These are phyloP conservation scores for Camelus bactrianus DNA, from an alignment of 2,113 vertebrate genomes.

Conservation along the genomic window DNA sequence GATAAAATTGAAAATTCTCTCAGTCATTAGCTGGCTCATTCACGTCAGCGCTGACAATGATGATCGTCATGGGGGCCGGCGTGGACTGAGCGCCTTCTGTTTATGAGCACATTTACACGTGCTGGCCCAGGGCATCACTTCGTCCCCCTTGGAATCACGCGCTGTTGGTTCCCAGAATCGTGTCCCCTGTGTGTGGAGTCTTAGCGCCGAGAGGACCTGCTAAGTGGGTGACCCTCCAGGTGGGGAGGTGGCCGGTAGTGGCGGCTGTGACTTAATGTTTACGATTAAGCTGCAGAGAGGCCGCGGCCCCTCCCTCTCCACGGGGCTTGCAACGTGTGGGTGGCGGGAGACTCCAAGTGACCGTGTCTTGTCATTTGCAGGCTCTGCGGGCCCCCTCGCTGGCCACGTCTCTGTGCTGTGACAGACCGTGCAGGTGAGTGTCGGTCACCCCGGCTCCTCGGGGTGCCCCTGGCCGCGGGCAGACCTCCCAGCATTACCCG, in stretches of 20 bases:
- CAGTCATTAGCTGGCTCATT: background rate
- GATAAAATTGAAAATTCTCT: background rate
- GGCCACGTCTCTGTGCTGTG: constrained; percentile 73
- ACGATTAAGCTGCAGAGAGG: accelerated
- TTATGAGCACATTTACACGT: accelerated
- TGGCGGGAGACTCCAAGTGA: background rate
- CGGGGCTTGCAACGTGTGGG: background rate
- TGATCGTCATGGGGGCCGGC: accelerated
- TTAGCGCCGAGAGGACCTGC: background rate
- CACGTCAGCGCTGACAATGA: no score
- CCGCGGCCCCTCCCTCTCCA: background rate
- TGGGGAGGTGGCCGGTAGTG: accelerated
- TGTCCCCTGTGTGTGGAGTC: background rate
- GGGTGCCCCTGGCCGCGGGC: accelerated
- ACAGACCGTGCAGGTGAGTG: constrained; percentile 85
- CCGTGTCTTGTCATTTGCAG: constrained; percentile 75
- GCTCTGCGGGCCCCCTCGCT: constrained; percentile 65
- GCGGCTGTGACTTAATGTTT: background rate
- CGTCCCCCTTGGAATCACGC: accelerated
- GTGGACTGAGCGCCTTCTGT: accelerated
- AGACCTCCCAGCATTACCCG: background rate
- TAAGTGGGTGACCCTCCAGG: background rate
- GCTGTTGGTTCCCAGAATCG: accelerated
- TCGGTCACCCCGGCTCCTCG: accelerated
- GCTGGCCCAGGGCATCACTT: background rate